phyloP scores from a whole-genome alignment of 1,140 invertebrate species.

The Nilaparvata lugens region DNA sequence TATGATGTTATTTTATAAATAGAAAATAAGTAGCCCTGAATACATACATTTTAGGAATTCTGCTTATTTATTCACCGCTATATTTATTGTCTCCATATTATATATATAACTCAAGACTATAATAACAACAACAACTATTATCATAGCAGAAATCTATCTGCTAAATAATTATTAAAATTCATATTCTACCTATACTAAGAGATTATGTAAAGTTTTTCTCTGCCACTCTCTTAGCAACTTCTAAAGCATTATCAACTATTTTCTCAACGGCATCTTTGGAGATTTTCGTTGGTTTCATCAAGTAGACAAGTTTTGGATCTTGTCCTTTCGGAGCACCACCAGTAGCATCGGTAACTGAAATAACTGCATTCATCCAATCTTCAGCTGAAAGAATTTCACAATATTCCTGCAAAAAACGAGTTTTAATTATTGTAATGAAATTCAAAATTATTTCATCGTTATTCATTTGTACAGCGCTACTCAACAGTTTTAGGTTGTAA shows the following conservation, averaged over 20 bases:
- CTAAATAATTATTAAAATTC: too few relatives aligned
- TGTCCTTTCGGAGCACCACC: conserved; percentile 40
- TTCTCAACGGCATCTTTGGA: conserved; percentile 37
- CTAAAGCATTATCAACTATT: conserved; percentile 39
- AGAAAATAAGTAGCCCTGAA: too few relatives aligned
- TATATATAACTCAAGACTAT: too few relatives aligned
- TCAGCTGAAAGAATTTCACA: conserved; percentile 41
- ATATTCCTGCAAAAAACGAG: conserved; percentile 12
- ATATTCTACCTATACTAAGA: neutral
- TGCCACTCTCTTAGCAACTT: conserved; percentile 35
- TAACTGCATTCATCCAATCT: conserved; percentile 47
- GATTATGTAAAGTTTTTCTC: neutral
- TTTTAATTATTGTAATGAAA: conserved; percentile 14
- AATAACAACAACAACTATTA: too few relatives aligned
- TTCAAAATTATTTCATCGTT: neutral
- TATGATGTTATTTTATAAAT: too few relatives aligned
- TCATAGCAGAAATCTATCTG: too few relatives aligned
- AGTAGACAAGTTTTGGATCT: conserved; percentile 41
- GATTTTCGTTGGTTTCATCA: conserved; percentile 46
- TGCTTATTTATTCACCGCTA: too few relatives aligned
- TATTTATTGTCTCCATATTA: too few relatives aligned
- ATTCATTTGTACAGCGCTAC: neutral
- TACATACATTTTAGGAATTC: too few relatives aligned
- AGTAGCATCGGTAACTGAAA: conserved; percentile 38
- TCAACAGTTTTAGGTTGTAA: neutral